Evolutionary conservation across 2,888 invertebrate species (phyloP), one percentile per base, ranked within the genome.

Genomic region (Monopis laevigella): DNA sequence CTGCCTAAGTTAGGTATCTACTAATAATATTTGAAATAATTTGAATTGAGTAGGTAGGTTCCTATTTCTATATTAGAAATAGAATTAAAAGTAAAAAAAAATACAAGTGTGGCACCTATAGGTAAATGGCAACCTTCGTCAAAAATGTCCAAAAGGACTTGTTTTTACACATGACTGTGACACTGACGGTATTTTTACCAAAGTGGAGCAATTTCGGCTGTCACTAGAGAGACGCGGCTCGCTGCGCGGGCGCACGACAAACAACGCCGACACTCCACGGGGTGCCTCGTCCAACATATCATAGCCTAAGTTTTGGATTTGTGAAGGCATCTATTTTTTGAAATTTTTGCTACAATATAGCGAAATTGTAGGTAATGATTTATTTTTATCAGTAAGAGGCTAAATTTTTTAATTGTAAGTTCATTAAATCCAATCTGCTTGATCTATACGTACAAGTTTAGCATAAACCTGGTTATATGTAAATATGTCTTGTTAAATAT

Each of bases 111-210:
- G n/a, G n/a, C n/a, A n/a, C n/a, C n/a, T n/a, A n/a, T n/a, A n/a
- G n/a, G n/a, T n/a, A 32, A 32, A 32, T 32, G 7, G 32, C 17
- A 4, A 32, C 32, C 32, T 13, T 17, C 14, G 17, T 32, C 32
- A 32, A 2, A n/a, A n/a, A 14, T 17, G 32, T 32, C 32, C 12
- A 17, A 17, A 59, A 61, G 58, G 56, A 58, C 66, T 68, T 71
- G 73, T 74, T 70, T 62, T 68, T 66, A 62, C 75, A 77, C 77
- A 72, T 77, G 72, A 75, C 74, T 65, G 64, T 58, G 58, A 52
- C 56, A 46, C 54, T 57, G 55, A 56, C 58, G 54, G 56, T 55
- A 62, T 65, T 71, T 69, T 65, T 65, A 58, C 59, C 59, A 58
- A 63, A 59, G 61, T 59, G 53, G 62, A 62, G 63, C 63, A 64